Conservation (phyloP, 2,888 invertebrate species). For the Watsonalla cultraria region DNA sequence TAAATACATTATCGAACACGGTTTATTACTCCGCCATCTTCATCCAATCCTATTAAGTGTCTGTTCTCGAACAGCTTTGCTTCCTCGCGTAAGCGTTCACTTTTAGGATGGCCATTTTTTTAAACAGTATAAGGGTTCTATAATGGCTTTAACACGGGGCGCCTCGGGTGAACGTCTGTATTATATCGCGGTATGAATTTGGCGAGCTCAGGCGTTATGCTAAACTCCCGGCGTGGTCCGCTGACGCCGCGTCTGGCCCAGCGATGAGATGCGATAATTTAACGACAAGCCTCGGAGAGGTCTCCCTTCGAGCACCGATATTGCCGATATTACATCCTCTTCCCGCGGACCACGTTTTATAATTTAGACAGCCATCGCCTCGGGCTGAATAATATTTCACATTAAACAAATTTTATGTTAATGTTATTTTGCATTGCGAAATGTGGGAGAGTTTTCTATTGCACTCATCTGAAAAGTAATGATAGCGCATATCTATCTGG, state of each 20-base stretch:
- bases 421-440: conserved; percentile 46
- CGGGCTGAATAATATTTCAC: conserved; percentile 43
- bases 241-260: conserved; percentile 66
- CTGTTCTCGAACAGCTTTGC: conserved; percentile 60
- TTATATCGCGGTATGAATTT: conserved; percentile 54
- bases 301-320: conserved; percentile 52
- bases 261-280: conserved; percentile 65
- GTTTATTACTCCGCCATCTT: conserved; percentile 74
- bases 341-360: conserved; percentile 48
- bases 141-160: conserved; percentile 65
- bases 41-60: conserved; percentile 75
- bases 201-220: conserved; percentile 63
- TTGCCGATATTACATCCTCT: conserved; percentile 52
- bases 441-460: conserved; percentile 30
- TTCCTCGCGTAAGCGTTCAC: conserved; percentile 49
- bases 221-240: conserved; percentile 51
- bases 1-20: conserved; percentile 76
- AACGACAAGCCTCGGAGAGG: conserved; percentile 56
- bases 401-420: conserved; percentile 48
- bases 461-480: conserved; percentile 21
- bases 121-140: conserved; percentile 71
- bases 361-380: conserved; percentile 48
- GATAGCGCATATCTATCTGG: conserved; percentile 16
- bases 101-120: conserved; percentile 69
- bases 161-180: conserved; percentile 51